A percentile compares a stretch with the other conserved stretches of the same genome.
These are phyloP conservation scores for Ypsolopha scabrella DNA, from an alignment of 2,888 invertebrate genomes.

Conservation along the genomic window DNA sequence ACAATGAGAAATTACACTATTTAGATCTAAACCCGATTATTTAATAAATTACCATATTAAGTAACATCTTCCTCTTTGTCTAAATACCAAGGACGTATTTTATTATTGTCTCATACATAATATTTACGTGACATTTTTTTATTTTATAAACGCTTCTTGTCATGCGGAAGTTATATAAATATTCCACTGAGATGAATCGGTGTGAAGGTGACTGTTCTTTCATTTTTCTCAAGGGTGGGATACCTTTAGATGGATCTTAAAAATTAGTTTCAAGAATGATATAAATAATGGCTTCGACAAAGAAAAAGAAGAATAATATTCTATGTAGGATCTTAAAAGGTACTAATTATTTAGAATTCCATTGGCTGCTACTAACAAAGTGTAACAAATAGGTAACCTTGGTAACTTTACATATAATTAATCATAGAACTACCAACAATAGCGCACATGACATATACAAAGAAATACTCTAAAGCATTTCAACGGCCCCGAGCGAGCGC, in stretches of 20 bases:
- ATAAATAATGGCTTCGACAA: not conserved
- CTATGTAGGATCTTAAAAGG: not conserved
- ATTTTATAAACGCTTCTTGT: conserved; percentile 12
- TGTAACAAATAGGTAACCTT: conserved; percentile 31
- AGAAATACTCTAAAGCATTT: conserved; percentile 46
- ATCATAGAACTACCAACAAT: conserved; percentile 57
- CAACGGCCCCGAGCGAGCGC: conserved; percentile 46
- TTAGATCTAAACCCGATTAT: not conserved
- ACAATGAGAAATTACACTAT: not conserved
- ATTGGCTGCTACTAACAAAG: not conserved
- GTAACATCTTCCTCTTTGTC: conserved; percentile 1
- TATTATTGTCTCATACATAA: conserved; percentile 5
- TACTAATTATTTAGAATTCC: not conserved
- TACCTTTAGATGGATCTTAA: conserved; percentile 19
- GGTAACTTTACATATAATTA: conserved; percentile 40
- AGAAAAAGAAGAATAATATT: not conserved
- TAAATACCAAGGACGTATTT: conserved; percentile 1
- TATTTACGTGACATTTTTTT: conserved; percentile 20
- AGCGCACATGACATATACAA: conserved; percentile 41
- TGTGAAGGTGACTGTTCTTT: conserved; percentile 30
- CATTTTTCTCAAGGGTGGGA: conserved; percentile 37
- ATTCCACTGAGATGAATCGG: conserved; percentile 18
- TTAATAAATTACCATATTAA: conserved; percentile 1
- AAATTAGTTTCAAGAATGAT: not conserved
- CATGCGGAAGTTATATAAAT: conserved; percentile 31